These are phyloP conservation scores for Villa cingulata DNA, from an alignment of 2,888 invertebrate species.

Conservation along the genomic window DNA sequence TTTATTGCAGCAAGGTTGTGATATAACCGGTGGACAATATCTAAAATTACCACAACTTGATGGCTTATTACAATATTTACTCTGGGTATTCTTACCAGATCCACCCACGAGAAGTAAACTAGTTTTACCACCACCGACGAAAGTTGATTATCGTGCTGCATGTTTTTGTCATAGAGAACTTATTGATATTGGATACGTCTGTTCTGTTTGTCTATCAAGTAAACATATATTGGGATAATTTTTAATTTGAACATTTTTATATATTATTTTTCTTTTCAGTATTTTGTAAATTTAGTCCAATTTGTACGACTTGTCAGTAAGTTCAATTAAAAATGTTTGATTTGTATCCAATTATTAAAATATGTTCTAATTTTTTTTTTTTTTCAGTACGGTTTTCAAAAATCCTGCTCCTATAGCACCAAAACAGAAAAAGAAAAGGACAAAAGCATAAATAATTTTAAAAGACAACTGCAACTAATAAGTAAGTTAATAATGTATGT, in stretches of 20 bases:
- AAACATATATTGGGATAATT: conserved; percentile 27
- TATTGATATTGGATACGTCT: conserved; percentile 92
- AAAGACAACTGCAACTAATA: too few relatives aligned
- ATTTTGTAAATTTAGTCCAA: conserved; percentile 94
- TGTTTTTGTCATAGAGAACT: conserved; percentile 95
- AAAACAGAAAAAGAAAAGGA: conserved; percentile 70
- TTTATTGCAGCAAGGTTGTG: conserved; percentile 88
- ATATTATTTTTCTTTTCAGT: conserved; percentile 48
- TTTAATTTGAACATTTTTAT: conserved; percentile 8
- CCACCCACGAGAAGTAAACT: conserved; percentile 64
- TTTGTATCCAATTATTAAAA: too few relatives aligned
- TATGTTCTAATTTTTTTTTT: conserved; percentile 15
- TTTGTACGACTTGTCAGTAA: conserved; percentile 95
- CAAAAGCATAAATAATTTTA: background rate
- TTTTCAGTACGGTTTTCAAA: conserved; percentile 74
- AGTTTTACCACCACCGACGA: conserved; percentile 75
- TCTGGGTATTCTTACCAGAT: conserved; percentile 89
- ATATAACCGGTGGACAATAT: conserved; percentile 89
- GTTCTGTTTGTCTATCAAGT: conserved; percentile 94
- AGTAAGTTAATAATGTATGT: too few relatives aligned
- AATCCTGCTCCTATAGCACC: conserved; percentile 65
- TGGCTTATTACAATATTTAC: conserved; percentile 45
- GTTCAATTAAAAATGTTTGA: conserved; percentile 37
- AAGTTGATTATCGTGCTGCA: conserved; percentile 92
- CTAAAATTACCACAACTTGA: conserved; percentile 75